Evolutionary conservation across 2,888 invertebrate species (phyloP).

Genomic region (Amphipoea oculea): DNA sequence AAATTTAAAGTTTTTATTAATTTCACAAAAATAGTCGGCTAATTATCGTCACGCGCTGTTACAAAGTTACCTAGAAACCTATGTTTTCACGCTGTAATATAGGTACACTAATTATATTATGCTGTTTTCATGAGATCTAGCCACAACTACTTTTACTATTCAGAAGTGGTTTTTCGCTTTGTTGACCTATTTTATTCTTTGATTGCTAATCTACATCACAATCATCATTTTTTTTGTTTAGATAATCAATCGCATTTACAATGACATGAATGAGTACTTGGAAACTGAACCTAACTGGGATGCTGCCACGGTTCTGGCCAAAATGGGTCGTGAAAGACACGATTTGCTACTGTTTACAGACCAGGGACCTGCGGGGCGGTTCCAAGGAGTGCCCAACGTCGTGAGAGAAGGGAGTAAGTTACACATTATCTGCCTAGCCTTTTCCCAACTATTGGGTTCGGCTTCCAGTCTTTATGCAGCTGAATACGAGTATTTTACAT

Average conservation of each 20-base stretch:
- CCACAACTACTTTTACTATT: neutral
- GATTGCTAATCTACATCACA: neutral
- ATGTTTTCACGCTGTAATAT: neutral
- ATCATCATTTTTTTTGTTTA: constrained; percentile 49
- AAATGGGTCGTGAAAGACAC: constrained; percentile 73
- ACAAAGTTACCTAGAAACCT: neutral
- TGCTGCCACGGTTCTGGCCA: constrained; percentile 76
- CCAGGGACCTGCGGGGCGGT: constrained; percentile 80
- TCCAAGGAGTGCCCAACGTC: constrained; percentile 80
- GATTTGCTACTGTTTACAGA: constrained; percentile 82
- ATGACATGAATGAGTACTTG: constrained; percentile 82
- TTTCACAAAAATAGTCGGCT: neutral
- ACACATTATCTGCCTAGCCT: neutral
- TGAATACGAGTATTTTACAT: neutral
- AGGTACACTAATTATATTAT: neutral
- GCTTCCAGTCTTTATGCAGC: neutral
- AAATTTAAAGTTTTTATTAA: neutral
- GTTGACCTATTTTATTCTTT: neutral
- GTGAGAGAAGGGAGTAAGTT: constrained; percentile 77
- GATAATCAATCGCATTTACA: constrained; percentile 76
- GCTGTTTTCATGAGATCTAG: neutral
- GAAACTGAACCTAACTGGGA: constrained; percentile 82
- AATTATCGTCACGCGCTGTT: neutral
- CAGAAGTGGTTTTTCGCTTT: neutral
- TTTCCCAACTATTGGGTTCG: neutral